Evolutionary conservation across 1,140 invertebrate genomes (phyloP).

Genomic region (Thaumatotibia leucotreta): DNA sequence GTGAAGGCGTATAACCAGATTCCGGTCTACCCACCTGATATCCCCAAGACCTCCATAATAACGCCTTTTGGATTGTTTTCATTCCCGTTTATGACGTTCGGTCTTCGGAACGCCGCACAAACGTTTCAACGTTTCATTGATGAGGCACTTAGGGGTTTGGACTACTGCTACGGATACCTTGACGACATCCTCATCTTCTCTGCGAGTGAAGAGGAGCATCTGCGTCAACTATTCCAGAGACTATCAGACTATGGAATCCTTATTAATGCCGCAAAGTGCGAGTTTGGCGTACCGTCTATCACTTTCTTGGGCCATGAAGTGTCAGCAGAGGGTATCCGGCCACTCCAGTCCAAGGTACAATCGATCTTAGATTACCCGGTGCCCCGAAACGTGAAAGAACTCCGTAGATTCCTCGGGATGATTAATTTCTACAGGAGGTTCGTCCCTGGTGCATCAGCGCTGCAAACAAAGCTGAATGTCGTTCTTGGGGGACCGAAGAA

Average conservation of each 20-base stretch:
- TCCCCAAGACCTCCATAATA: conserved; percentile 25
- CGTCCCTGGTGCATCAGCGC: not conserved
- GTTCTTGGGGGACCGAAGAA: not conserved
- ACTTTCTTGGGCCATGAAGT: conserved; percentile 34
- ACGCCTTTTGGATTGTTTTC: conserved; percentile 7
- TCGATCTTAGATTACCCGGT: conserved; percentile 26
- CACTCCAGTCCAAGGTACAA: conserved; percentile 35
- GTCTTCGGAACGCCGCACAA: too few species aligned
- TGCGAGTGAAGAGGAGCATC: conserved; percentile 16
- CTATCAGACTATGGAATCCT: conserved; percentile 20
- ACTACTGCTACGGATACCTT: conserved; percentile 21
- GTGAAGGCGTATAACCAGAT: conserved; percentile 66
- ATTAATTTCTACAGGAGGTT: conserved; percentile 44
- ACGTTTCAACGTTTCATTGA: not conserved
- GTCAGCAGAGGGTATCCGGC: conserved; percentile 30
- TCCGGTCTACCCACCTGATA: too few species aligned
- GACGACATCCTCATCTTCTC: conserved; percentile 37
- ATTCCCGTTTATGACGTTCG: not conserved
- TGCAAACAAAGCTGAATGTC: not conserved
- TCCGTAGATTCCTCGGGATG: conserved; percentile 47
- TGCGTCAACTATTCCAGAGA: conserved; percentile 21
- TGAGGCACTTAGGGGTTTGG: not conserved
- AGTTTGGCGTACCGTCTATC: conserved; percentile 20
- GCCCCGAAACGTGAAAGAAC: conserved; percentile 30
- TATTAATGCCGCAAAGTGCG: conserved; percentile 27